Evolutionary conservation across 2,113 vertebrate genomes (phyloP), one percentile per base, ranked within the genome.

Genomic region (Thinocorus orbignyianus): DNA sequence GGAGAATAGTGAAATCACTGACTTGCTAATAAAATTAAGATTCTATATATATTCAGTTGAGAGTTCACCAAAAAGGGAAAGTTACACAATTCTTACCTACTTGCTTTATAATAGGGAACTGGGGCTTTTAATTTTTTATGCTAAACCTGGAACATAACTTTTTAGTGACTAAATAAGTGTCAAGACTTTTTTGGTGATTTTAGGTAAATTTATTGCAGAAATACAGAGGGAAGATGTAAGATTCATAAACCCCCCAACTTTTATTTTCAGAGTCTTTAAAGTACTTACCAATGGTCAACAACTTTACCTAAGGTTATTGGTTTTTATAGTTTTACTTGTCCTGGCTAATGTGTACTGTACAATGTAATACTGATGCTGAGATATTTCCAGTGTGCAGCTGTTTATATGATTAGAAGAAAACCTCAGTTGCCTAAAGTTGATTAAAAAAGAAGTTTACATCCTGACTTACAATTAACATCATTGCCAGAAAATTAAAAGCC

Each of bases 401-500:
- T 52, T 95, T 77, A 62, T 64, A 26, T 87, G 41, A 79, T 94
- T 91, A 69, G 88, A 61, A 86, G 97, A 95, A 91, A 65, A 6
- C 3, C 80, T 94, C 89, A 66, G 85, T 95, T 78, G 78, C 28
- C 55, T 60, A 51, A 82, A 90, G 60, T 85, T 95, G 69, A 95
- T 96, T 94, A 95, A 51, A 97, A 96, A 89, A 93, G 68, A 92
- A 41, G 62, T 97, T 97, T 94, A 88, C 85, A 92, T 93, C 81
- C 93, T 93, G 92, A 85, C 64, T 94, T 95, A 58, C 49, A 92
- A 76, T 95, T 79, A 97, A 94, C 72, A 94, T 95, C 84, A 91
- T 97, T 95, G 71, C 93, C 95, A 92, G 83, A 91, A 98, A 97
- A 97, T 97, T 95, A 97, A 98, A 96, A 97, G 79, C 91, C 96